These are phyloP conservation scores for Aromia moschata DNA, from an alignment of 2,888 invertebrate genomes.

Conservation along the genomic window DNA sequence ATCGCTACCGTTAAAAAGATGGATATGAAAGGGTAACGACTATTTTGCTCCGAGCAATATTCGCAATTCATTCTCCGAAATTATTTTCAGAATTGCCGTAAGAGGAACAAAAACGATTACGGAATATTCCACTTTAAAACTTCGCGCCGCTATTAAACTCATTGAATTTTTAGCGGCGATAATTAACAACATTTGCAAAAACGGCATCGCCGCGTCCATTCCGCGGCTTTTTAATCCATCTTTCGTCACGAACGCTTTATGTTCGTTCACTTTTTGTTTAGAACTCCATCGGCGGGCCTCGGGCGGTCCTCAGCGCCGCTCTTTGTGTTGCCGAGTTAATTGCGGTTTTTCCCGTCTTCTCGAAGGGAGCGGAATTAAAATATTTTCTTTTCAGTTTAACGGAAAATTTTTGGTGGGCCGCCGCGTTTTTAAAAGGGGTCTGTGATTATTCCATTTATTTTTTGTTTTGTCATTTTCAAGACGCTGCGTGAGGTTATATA, in stretches of 20 bases:
- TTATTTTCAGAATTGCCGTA: conserved; percentile 5
- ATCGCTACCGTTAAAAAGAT: too few species aligned
- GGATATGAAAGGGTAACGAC: too few species aligned
- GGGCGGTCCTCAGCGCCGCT: conserved; percentile 25
- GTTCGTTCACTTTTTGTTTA: conserved; percentile 41
- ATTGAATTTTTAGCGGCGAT: conserved; percentile 29
- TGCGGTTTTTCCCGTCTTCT: conserved; percentile 27
- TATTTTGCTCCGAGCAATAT: not conserved
- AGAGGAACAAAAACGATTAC: not conserved
- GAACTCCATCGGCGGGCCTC: conserved; percentile 39
- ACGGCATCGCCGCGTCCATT: conserved; percentile 50
- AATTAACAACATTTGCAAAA: conserved; percentile 56
- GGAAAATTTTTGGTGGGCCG: conserved; percentile 20
- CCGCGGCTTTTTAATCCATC: conserved; percentile 52
- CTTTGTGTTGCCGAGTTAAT: conserved; percentile 30
- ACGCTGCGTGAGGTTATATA: too few species aligned
- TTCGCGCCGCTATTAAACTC: conserved; percentile 18
- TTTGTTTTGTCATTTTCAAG: too few species aligned
- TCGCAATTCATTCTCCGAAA: not conserved
- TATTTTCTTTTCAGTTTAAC: conserved; percentile 20
- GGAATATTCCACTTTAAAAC: conserved; percentile 16
- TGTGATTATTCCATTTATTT: conserved; percentile 14
- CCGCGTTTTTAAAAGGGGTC: conserved; percentile 6
- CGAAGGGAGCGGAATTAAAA: conserved; percentile 16
- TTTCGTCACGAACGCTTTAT: conserved; percentile 48